These are phyloP conservation scores for Falco cherrug DNA, from an alignment of 2,797 vertebrate species.

Conservation along the genomic window DNA sequence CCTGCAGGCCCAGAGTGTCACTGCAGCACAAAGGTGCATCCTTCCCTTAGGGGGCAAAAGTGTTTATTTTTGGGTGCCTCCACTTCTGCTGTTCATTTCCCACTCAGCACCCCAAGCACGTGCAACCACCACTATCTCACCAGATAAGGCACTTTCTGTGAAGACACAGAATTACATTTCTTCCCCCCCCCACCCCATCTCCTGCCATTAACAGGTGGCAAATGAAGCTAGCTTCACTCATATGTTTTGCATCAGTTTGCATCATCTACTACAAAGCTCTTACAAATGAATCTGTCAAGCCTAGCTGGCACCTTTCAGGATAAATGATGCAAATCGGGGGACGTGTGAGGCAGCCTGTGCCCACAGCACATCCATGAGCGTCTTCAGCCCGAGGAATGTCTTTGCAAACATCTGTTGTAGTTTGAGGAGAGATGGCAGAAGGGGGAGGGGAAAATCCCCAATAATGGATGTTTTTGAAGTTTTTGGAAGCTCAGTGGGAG, in stretches of 20 bases:
- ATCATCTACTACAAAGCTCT: constrained; percentile 43
- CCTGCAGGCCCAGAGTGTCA: fast-evolving
- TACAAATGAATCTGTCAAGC: constrained; percentile 45
- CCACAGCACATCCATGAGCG: background rate
- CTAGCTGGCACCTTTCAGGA: constrained; percentile 43
- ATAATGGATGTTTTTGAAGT: constrained; percentile 48
- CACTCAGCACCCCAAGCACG: background rate
- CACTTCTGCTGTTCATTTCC: background rate
- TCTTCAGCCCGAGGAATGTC: constrained; percentile 1
- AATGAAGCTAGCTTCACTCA: constrained; percentile 19
- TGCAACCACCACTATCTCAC: background rate
- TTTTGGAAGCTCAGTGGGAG: constrained; percentile 58
- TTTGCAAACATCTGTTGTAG: constrained; percentile 25
- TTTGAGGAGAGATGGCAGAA: background rate
- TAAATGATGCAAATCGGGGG: background rate
- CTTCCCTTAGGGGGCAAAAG: background rate
- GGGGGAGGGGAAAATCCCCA: background rate
- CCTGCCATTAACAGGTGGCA: constrained; percentile 31
- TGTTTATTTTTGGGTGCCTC: background rate
- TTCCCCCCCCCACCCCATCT: background rate
- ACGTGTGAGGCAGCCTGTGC: background rate
- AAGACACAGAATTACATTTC: background rate
- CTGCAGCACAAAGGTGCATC: background rate
- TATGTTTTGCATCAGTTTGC: constrained; percentile 53
- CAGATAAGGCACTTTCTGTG: background rate